A percentile compares a stretch with the other conserved stretches of the same genome.
phyloP scores from a whole-genome alignment of 2,888 invertebrate genomes.

The Epistrophe eligans region DNA sequence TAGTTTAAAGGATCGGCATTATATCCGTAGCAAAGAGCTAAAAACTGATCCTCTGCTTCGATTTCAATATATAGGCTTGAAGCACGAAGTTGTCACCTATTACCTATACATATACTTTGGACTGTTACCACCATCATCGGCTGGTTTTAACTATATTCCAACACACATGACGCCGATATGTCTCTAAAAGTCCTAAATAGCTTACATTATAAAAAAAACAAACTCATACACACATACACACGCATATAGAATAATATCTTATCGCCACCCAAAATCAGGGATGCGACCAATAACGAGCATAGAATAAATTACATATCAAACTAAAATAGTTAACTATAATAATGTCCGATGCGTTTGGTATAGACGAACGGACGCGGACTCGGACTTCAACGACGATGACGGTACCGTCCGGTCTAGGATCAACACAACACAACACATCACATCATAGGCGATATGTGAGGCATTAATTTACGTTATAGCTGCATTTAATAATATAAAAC shows the following conservation, averaged over 20 bases:
- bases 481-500: constrained; percentile 71
- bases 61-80: constrained; percentile 54
- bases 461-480: constrained; percentile 74
- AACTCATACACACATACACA: constrained; percentile 35
- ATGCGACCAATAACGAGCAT: constrained; percentile 74
- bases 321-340: constrained; percentile 51
- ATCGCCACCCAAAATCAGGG: constrained; percentile 76
- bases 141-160: constrained; percentile 75
- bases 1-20: constrained; percentile 47
- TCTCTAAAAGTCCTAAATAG: constrained; percentile 78
- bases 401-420: constrained; percentile 47
- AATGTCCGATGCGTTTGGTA: constrained; percentile 2
- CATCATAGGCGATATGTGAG: constrained; percentile 51
- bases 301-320: constrained; percentile 75
- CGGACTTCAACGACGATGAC: neutral
- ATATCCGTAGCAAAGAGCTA: neutral
- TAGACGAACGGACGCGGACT: constrained; percentile 23
- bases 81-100: constrained; percentile 71
- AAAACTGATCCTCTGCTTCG: constrained; percentile 51
- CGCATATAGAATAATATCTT: constrained; percentile 51
- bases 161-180: constrained; percentile 82
- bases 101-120: constrained; percentile 36
- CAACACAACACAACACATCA: neutral
- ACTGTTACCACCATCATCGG: constrained; percentile 49
- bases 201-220: no score